Percentiles rank a stretch among this genome's conserved stretches.
Conservation (phyloP, 2,113 vertebrate species). For the Lagenorhynchus albirostris region DNA sequence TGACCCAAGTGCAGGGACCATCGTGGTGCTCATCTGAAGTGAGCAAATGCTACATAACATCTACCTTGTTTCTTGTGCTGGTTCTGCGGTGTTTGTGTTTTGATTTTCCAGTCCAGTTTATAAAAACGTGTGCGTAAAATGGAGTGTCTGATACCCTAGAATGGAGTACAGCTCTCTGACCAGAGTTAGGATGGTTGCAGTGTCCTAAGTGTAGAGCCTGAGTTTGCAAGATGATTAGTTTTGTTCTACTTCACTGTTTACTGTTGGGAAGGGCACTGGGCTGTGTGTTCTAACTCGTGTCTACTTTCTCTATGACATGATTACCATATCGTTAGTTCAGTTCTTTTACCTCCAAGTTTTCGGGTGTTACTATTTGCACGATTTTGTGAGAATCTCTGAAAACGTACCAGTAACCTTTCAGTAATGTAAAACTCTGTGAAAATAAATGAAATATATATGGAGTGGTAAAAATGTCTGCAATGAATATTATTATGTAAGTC, state of each 20-base stretch:
- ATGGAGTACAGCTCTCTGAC: neutral
- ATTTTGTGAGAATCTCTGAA: neutral
- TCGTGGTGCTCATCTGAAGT: neutral
- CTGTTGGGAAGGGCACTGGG: neutral
- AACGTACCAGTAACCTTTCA: neutral
- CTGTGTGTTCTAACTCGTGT: neutral
- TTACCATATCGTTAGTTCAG: neutral
- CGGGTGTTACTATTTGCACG: neutral
- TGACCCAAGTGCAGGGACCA: neutral
- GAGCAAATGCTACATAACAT: neutral
- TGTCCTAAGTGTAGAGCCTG: neutral
- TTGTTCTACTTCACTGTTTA: neutral
- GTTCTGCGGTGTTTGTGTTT: neutral
- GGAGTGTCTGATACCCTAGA: neutral
- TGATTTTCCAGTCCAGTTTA: neutral
- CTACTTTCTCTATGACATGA: neutral
- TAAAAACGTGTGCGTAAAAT: neutral
- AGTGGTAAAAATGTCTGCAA: neutral
- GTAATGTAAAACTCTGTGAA: neutral
- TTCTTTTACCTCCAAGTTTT: neutral
- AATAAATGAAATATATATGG: constrained; percentile 1
- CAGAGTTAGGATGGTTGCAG: neutral
- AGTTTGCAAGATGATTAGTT: neutral
- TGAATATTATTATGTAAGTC: neutral
- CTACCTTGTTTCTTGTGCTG: neutral